These are phyloP conservation scores for Xanthia icteritia DNA, from an alignment of 2,888 invertebrate genomes.

Conservation along the genomic window DNA sequence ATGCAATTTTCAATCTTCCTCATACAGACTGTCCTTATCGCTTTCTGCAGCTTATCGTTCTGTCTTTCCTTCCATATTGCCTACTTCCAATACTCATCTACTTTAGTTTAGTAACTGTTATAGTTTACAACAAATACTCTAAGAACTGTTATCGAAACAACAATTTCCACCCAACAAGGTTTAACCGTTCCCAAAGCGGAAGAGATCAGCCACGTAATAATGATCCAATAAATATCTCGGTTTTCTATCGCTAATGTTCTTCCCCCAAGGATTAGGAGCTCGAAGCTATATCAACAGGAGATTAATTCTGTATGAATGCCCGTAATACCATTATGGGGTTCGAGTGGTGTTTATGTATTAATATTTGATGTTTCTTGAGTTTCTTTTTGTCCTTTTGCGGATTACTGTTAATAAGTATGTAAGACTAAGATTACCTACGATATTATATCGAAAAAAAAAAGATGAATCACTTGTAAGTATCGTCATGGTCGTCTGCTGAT, in stretches of 20 bases:
- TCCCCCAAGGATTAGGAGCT: slow-evolving; percentile 47
- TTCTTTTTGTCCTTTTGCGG: slow-evolving; percentile 28
- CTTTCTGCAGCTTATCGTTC: neutral
- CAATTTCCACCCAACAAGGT: neutral
- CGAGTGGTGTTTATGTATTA: slow-evolving; percentile 49
- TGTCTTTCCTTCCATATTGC: neutral
- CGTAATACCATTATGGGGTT: slow-evolving; percentile 45
- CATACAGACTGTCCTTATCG: too few relatives aligned
- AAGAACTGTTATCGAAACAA: neutral
- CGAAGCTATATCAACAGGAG: slow-evolving; percentile 48
- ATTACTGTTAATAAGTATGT: slow-evolving; percentile 20
- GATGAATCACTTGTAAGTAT: neutral
- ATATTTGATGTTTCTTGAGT: slow-evolving; percentile 38
- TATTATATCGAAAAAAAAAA: neutral
- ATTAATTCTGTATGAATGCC: slow-evolving; percentile 61
- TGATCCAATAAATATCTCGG: slow-evolving; percentile 61
- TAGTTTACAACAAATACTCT: slow-evolving; percentile 2
- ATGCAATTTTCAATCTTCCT: neutral
- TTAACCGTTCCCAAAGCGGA: slow-evolving; percentile 16
- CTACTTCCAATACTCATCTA: neutral
- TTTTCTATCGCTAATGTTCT: slow-evolving; percentile 59
- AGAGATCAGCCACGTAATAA: slow-evolving; percentile 51
- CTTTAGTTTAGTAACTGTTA: neutral
- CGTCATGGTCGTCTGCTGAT: neutral
- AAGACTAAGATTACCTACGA: neutral